Evolutionary conservation across 2,888 invertebrate species (phyloP), one percentile per base, ranked within the genome.

Genomic region (Mythimna albipuncta): DNA sequence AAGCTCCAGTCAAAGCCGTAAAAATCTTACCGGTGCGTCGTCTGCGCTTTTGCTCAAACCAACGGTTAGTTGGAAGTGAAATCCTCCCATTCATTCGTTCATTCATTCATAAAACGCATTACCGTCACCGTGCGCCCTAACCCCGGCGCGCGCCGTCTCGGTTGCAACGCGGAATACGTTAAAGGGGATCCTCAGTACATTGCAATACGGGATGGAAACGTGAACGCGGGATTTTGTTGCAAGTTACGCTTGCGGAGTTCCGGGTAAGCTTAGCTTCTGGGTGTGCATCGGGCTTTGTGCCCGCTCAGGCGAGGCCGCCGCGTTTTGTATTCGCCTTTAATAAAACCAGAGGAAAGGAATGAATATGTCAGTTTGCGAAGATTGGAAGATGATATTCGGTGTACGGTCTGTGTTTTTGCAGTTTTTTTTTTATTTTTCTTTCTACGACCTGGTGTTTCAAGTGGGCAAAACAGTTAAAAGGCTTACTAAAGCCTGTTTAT

Each of bases 91-190:
- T 94, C 94, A 93, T 89, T 91, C 91, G 91, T 91, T 90, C 91
- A 91, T 92, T 93, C 93, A 94, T 95, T 95, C 94, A 95, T 94
- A 94, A 94, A 95, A 95, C 89, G 94, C 92, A 94, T 95, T 94
- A 94, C 93, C 87, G 85, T 89, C 88, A 85, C 88, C 87, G 88
- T 85, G 87, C 80, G 88, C 87, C 87, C 90, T 84, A 87, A 84
- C 84, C 84, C 81, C 77, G 64, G 64, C 85, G 89, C 85, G 81
- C 78, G 64, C 67, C 85, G 89, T 90, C 91, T 91, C 90, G 89
- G 85, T 87, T 87, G 91, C 87, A 88, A 91, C 90, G 88, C 89
- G 86, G 93, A 93, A 93, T 94, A 93, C 91, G 92, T 91, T 92
- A 90, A 89, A 87, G 88, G 85, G 89, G 89, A 93, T 92, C 91